phyloP scores from a whole-genome alignment of 1,140 invertebrate genomes.

The Pentalonia nigronervosa region DNA sequence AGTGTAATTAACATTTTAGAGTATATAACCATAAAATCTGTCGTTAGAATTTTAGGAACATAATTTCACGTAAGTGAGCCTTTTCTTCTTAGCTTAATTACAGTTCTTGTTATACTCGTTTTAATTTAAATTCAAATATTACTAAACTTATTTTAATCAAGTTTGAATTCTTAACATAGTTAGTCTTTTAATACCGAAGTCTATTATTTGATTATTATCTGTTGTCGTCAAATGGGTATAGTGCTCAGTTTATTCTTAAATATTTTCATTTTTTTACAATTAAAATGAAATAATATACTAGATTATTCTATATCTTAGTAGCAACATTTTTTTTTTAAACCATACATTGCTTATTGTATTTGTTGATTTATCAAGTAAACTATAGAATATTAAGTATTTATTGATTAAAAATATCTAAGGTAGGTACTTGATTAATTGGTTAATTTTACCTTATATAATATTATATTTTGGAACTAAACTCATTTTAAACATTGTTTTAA shows the following conservation, averaged over 20 bases:
- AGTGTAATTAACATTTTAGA: neutral
- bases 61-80: neutral
- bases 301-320: neutral
- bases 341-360: neutral
- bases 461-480: too few relatives aligned
- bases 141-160: slow-evolving; percentile 8
- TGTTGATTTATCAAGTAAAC: too few relatives aligned
- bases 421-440: too few relatives aligned
- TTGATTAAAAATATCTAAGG: too few relatives aligned
- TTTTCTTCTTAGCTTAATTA: neutral
- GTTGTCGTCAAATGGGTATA: neutral
- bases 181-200: neutral
- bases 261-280: neutral
- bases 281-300: neutral
- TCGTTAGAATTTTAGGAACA: neutral
- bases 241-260: neutral
- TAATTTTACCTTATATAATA: too few relatives aligned
- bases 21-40: neutral
- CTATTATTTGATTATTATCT: neutral
- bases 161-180: neutral
- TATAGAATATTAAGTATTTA: too few relatives aligned
- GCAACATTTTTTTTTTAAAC: neutral
- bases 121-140: slow-evolving; percentile 5
- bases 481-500: too few relatives aligned
- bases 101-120: neutral